phyloP scores from a whole-genome alignment of 1,140 invertebrate species.

The Aphelinus atriplicis region DNA sequence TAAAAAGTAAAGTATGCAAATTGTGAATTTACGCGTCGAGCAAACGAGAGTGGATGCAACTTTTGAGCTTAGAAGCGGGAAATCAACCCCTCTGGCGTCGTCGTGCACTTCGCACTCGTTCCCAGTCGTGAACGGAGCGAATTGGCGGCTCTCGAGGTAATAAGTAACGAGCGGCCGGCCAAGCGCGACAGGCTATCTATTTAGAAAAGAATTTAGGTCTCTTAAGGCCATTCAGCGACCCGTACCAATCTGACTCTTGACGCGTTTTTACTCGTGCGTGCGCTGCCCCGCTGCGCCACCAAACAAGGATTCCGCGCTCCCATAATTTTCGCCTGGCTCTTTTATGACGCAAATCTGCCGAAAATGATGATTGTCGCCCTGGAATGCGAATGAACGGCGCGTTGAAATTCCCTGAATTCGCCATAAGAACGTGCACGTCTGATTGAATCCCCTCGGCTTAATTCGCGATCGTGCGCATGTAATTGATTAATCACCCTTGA shows the following conservation, averaged over 20 bases:
- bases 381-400: neutral
- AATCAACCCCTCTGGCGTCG: slow-evolving; percentile 46
- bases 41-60: slow-evolving; percentile 15
- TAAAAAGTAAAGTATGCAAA: slow-evolving; percentile 29
- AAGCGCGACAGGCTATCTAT: slow-evolving; percentile 52
- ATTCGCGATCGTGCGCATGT: too few species aligned
- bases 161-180: slow-evolving; percentile 52
- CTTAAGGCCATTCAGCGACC: slow-evolving; percentile 53
- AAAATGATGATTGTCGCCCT: slow-evolving; percentile 27
- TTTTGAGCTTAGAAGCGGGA: slow-evolving; percentile 17
- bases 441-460: too few species aligned
- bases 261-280: slow-evolving; percentile 43
- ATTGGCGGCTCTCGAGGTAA: slow-evolving; percentile 60
- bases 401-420: too few species aligned
- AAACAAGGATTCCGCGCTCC: slow-evolving; percentile 30
- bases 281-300: slow-evolving; percentile 35
- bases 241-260: slow-evolving; percentile 40
- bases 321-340: slow-evolving; percentile 5
- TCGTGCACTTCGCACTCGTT: slow-evolving; percentile 18
- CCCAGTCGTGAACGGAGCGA: slow-evolving; percentile 23
- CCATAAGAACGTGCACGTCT: too few species aligned
- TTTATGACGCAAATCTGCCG: slow-evolving; percentile 15
- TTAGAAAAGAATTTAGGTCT: slow-evolving; percentile 58
- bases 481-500: neutral
- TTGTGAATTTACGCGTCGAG: neutral